These are phyloP conservation scores for Nemotelus nigrinus DNA, from an alignment of 2,888 invertebrate species.

Conservation along the genomic window DNA sequence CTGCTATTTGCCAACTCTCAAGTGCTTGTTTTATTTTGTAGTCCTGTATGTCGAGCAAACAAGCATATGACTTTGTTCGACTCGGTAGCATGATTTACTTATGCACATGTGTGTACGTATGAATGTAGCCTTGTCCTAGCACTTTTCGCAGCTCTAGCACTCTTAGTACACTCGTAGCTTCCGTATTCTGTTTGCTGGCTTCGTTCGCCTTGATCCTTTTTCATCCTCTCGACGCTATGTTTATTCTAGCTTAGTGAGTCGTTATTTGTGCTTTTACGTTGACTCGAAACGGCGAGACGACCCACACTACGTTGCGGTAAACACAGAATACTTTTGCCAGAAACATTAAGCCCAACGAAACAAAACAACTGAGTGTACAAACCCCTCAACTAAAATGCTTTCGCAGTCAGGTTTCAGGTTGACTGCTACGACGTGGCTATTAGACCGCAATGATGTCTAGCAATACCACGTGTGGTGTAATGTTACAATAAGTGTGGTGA, in stretches of 20 bases:
- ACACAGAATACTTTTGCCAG: not conserved
- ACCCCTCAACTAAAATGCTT: too few relatives aligned
- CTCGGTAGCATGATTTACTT: not conserved
- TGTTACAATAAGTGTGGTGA: constrained; percentile 44
- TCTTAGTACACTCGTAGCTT: not conserved
- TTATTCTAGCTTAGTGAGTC: constrained; percentile 4
- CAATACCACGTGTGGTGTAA: constrained; percentile 34
- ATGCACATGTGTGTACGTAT: not conserved
- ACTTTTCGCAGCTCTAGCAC: too few relatives aligned
- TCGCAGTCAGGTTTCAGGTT: too few relatives aligned
- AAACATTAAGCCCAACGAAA: not conserved
- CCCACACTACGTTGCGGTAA: not conserved
- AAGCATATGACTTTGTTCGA: constrained; percentile 6
- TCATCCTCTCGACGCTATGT: constrained; percentile 21
- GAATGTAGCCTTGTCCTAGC: too few relatives aligned
- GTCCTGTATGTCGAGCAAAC: not conserved
- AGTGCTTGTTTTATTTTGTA: not conserved
- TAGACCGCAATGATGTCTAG: constrained; percentile 32
- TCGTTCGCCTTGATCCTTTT: constrained; percentile 27
- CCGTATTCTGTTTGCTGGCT: not conserved
- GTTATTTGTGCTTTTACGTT: constrained; percentile 8
- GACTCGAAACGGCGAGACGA: not conserved
- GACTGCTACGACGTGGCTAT: not conserved
- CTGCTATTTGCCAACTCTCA: constrained; percentile 23
- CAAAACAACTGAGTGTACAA: too few relatives aligned